Base-by-base conservation (phyloP, 2,113 vertebrate species). In the Erythrocebus patas region DNA sequence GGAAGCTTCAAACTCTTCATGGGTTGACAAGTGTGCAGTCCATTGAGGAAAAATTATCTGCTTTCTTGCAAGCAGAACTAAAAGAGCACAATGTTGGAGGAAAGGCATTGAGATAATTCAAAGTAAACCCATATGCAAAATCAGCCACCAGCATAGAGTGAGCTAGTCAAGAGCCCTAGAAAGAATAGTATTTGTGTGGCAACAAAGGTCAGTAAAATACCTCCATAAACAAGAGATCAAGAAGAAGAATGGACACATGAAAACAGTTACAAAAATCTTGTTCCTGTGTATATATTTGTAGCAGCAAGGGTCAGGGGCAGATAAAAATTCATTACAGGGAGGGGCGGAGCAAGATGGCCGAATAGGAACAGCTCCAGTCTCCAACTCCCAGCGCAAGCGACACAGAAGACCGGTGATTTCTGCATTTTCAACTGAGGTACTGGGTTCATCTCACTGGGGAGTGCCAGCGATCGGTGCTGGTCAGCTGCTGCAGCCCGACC, bases 221-320 rank as follows among this genome's bases (percentile, higher is more conserved):
- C 30, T 93, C 23, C 27, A n/a, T 91, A 91, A 95, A 48, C 30
- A 23, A 95, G 70, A 88, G 52, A 92, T 48, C 12, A 80, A 89
- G 68, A 86, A 89, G 14, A 35, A 32, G 45, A 10, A 68, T 27
- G 5, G 1, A 70, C 22, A 84, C 16, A 45, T 32, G 18, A 81
- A 57, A 82, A 91, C 35, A 12, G 43, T 59, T 57, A 73, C 13
- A 84, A 50, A 83, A 70, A 38, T 59, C 27, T 59, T 78, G 23
- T 18, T 91, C 14, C 11, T 40, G 5, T 32, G 17, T 45, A 27
- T 61, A 25, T 76, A 52, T 43, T 92, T 80, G 13, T 75, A 68
- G 23, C 5, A 2, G 43, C 11, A 6, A 10, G 8, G 7, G 25
- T 55, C 3, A 5, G 18, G 1, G 17, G 27, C 0, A 64, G n/a